phyloP scores from a whole-genome alignment of 2,888 invertebrate species.

The Xylota sylvarum region DNA sequence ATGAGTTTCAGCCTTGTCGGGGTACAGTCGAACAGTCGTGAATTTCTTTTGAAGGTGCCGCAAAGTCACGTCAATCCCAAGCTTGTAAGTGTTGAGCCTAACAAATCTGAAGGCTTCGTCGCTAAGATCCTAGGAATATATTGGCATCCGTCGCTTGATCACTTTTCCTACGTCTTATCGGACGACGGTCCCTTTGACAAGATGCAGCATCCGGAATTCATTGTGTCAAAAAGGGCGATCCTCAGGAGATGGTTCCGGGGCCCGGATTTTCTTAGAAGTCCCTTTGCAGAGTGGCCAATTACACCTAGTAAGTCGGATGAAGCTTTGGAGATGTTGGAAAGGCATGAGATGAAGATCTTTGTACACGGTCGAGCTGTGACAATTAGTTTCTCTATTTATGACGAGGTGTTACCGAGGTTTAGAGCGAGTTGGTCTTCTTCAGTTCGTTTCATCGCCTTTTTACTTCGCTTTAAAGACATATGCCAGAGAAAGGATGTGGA shows the following conservation, averaged over 20 bases:
- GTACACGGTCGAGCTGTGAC: background rate
- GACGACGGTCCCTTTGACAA: background rate
- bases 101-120: conserved; percentile 1
- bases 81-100: conserved; percentile 17
- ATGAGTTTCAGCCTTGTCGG: background rate
- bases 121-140: conserved; percentile 23
- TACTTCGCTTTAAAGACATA: background rate
- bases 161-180: background rate
- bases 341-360: background rate
- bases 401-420: background rate
- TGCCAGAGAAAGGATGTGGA: background rate
- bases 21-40: background rate
- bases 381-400: background rate
- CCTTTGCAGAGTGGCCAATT: too few species aligned
- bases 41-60: background rate
- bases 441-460: background rate
- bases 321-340: background rate
- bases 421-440: background rate
- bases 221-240: background rate
- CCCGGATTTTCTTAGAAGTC: too few species aligned
- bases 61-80: conserved; percentile 15
- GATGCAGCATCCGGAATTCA: background rate
- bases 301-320: background rate
- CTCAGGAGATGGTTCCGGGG: background rate
- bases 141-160: conserved; percentile 17